A percentile compares a stretch with the other conserved stretches of the same genome.
phyloP scores from a whole-genome alignment of 2,888 invertebrate genomes.

The Sesia bembeciformis region DNA sequence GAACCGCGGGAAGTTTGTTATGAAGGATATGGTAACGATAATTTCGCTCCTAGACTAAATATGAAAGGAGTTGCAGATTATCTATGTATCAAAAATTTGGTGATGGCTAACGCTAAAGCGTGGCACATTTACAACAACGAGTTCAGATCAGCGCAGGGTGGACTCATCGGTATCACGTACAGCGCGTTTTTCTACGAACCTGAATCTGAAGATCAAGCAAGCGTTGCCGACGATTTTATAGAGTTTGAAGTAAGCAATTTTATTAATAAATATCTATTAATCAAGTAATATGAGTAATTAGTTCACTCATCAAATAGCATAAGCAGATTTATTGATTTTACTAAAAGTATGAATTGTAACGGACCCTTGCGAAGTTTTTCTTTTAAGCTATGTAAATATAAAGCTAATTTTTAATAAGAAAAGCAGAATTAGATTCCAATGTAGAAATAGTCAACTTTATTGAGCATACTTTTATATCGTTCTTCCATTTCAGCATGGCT shows the following conservation, averaged over 20 bases:
- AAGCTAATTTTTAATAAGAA: no score
- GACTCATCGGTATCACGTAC: slow-evolving; percentile 38
- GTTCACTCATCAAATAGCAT: background rate
- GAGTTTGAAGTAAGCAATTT: slow-evolving; percentile 53
- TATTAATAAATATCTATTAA: background rate
- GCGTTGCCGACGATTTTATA: slow-evolving; percentile 56
- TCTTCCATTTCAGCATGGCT: slow-evolving; percentile 52
- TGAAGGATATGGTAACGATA: slow-evolving; percentile 45
- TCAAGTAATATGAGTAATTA: background rate
- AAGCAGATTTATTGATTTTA: no score
- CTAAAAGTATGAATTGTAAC: no score
- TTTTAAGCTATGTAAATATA: no score
- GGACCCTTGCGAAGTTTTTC: no score
- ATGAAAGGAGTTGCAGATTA: slow-evolving; percentile 58
- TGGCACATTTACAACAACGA: slow-evolving; percentile 46
- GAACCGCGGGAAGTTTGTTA: slow-evolving; percentile 53
- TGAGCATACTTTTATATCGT: background rate
- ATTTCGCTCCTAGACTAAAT: slow-evolving; percentile 32
- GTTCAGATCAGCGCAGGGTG: slow-evolving; percentile 43
- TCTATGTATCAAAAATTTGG: slow-evolving; percentile 54
- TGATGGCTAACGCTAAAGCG: slow-evolving; percentile 67
- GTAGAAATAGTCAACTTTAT: no score
- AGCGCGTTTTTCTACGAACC: slow-evolving; percentile 47
- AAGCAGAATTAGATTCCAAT: no score
- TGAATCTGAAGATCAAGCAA: slow-evolving; percentile 47